phyloP scores from a whole-genome alignment of 1,140 invertebrate genomes.

The Hesperophylax magnus region DNA sequence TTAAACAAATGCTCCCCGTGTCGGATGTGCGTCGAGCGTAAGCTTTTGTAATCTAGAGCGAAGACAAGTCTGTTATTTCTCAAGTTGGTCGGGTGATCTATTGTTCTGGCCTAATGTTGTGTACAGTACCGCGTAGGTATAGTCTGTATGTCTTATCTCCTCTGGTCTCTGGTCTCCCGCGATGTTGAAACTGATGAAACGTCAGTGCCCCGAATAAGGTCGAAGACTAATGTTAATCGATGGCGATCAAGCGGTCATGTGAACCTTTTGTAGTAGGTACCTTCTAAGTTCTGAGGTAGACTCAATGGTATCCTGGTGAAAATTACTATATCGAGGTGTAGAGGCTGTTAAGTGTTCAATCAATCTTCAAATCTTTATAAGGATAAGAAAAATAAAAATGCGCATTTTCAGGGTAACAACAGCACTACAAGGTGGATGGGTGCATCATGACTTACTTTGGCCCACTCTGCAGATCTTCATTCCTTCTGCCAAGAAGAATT shows the following conservation, averaged over 20 bases:
- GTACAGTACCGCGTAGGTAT: background rate
- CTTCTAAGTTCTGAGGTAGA: too few species aligned
- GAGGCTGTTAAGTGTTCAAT: too few species aligned
- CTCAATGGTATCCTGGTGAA: too few species aligned
- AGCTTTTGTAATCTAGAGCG: slow-evolving; percentile 30
- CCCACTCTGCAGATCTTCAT: too few species aligned
- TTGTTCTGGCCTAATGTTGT: slow-evolving; percentile 27
- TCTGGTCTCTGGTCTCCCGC: background rate
- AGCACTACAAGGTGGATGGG: too few species aligned
- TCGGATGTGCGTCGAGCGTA: slow-evolving; percentile 25
- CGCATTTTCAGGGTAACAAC: too few species aligned
- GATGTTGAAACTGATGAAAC: slow-evolving; percentile 15
- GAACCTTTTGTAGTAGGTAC: background rate
- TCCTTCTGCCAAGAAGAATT: too few species aligned
- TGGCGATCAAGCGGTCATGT: slow-evolving; percentile 12
- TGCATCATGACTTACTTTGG: too few species aligned
- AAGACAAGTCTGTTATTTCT: slow-evolving; percentile 37
- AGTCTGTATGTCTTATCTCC: background rate
- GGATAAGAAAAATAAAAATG: too few species aligned
- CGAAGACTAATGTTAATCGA: slow-evolving; percentile 29
- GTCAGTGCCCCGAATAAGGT: slow-evolving; percentile 26
- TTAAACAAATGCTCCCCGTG: background rate
- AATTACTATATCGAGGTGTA: too few species aligned
- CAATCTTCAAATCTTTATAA: too few species aligned
- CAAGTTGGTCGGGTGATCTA: slow-evolving; percentile 31